These are phyloP conservation scores for Apis mellifera DNA, from an alignment of 1,140 invertebrate species.

Conservation along the genomic window Amel_HAv3.1 CM009936.2:15626501-15627000, in stretches of 20 bases:
- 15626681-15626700: too few relatives aligned
- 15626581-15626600: too few relatives aligned
- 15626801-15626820: not conserved
- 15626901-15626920: slow-evolving; percentile 10
- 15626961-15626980: slow-evolving; percentile 36
- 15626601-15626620: too few relatives aligned
- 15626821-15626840: too few relatives aligned
- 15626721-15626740: too few relatives aligned
- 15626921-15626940: slow-evolving; percentile 27
- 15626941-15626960: slow-evolving; percentile 21
- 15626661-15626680: too few relatives aligned
- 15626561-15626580: too few relatives aligned
- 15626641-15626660: too few relatives aligned
- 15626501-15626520: not conserved
- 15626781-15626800: too few relatives aligned
- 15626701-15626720: not conserved
- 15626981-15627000: slow-evolving; percentile 27
- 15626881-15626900: not conserved
- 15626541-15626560: too few relatives aligned
- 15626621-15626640: too few relatives aligned
- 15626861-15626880: not conserved
- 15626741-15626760: not conserved
- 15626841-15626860: not conserved
- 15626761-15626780: too few relatives aligned
- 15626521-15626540: not conserved